Base-by-base conservation (phyloP, 2,888 invertebrate genomes). In the Amphipoea lucens region DNA sequence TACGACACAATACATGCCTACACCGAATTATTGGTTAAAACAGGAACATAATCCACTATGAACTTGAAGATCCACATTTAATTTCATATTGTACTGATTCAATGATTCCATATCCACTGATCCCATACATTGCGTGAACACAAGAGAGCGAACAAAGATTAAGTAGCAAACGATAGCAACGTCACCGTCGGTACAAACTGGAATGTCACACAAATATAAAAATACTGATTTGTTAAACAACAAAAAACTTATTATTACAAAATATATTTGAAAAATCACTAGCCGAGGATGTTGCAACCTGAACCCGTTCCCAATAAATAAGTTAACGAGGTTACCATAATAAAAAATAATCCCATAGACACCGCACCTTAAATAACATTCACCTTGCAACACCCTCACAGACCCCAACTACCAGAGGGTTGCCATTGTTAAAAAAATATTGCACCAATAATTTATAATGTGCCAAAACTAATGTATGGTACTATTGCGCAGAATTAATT, bases 151-250 rank as follows among this genome's bases (percentile, higher is more conserved):
- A 92, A 90, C 90, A 91, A 90, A 90, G 82, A 91, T 90, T 88
- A 92, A 91, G 90, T 91, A 91, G 93, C 93, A 92, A 93, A 94
- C 91, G 87, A 92, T 92, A 91, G 88, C 88, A 91, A 92, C 86
- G 89, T 91, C 90, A 92, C 91, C 92, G 90, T 93, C 90, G 92
- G 92, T 93, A 95, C 90, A 93, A 94, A 95, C 94, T 97, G 96
- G 96, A 97, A 97, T 97, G 96, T 97, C 96, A 96, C 96, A 95
- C 96, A 96, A 95, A 94, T 95, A 94, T 95, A 95, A 95, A 93
- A 97, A 97, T 97, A 97, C 96, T 97, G 96, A 96, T 96, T 95
- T 95, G 94, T 96, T 95, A 94, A 94, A 95, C 92, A 95, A 95
- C 94, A 94, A 94, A 94, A 94, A 87, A 82, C 94, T 95, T 94